Evolutionary conservation across 2,888 invertebrate genomes (phyloP), one percentile per base, ranked within the genome.

Genomic region (Acanthosepion lycidas): DNA sequence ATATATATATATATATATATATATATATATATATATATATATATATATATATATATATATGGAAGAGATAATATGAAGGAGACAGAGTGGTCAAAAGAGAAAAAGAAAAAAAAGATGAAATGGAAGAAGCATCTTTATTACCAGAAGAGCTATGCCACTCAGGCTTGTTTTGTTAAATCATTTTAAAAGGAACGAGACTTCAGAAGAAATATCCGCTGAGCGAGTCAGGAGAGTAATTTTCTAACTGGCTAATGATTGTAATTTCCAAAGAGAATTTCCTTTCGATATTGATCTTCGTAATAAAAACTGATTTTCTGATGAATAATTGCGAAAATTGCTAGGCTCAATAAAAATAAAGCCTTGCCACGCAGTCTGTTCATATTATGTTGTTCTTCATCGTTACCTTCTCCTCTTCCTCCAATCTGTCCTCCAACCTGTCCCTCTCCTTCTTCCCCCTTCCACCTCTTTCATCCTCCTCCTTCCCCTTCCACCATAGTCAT

Each of bases 161-260:
- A n/a, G 33, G 78, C 12, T 78, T 78, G 78, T 78, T 78, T 78
- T 78, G 78, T 78, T n/a, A 33, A 33, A 78, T 78, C 78, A 78
- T 78, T n/a, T 78, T 33, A 33, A 78, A 78, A 33, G 78, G 78
- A 33, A 78, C n/a, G n/a, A 0, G n/a, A 18, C 78, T 78, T 33
- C n/a, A 78, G n/a, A n/a, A 78, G 78, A 33, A 78, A 78, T 78
- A 78, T 78, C 78, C 78, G 78, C n/a, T 12, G 78, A 12, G 78
- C 78, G 78, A 78, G 78, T 78, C 78, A 33, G 78, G n/a, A 78
- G 78, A 78, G 78, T 33, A 78, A 78, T 78, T 78, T 78, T 78
- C 78, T n/a, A 78, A 78, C 78, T 78, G 78, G 78, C 78, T 78
- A 78, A 78, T 78, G 78, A 78, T 78, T 78, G 78, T 78, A 78